Conservation (phyloP, 2,797 vertebrate species). For the Nothura maculosa region DNA sequence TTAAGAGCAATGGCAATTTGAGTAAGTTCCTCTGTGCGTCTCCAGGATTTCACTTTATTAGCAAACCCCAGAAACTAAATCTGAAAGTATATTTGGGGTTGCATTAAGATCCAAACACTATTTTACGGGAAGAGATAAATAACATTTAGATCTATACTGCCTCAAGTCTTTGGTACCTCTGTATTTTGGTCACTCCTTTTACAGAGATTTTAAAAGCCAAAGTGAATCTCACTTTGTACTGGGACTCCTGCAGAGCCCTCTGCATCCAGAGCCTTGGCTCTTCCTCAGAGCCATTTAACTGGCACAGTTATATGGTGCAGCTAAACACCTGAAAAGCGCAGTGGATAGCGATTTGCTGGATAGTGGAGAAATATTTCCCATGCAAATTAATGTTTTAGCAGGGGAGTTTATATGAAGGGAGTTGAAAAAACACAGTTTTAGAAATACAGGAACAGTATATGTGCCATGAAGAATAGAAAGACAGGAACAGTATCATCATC, state of each 20-base stretch:
- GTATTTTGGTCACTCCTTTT: neutral
- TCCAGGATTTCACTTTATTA: neutral
- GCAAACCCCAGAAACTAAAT: neutral
- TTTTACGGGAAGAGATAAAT: neutral
- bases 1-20: neutral
- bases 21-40: neutral
- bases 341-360: neutral
- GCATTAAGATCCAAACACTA: neutral
- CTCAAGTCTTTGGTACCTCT: neutral
- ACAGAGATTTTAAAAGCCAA: neutral
- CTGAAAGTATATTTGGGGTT: neutral
- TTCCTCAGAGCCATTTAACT: neutral
- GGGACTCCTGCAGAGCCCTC: neutral
- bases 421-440: neutral
- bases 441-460: neutral
- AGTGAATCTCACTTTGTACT: neutral
- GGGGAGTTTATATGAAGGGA: accelerated
- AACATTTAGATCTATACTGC: neutral
- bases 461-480: neutral
- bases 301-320: neutral
- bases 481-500: neutral
- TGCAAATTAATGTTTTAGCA: neutral
- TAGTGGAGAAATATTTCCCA: neutral
- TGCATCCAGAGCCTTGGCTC: neutral
- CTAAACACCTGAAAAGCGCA: neutral